Evolutionary conservation across 2,113 vertebrate genomes (phyloP).

Genomic region (Ibidorhyncha struthersii): DNA sequence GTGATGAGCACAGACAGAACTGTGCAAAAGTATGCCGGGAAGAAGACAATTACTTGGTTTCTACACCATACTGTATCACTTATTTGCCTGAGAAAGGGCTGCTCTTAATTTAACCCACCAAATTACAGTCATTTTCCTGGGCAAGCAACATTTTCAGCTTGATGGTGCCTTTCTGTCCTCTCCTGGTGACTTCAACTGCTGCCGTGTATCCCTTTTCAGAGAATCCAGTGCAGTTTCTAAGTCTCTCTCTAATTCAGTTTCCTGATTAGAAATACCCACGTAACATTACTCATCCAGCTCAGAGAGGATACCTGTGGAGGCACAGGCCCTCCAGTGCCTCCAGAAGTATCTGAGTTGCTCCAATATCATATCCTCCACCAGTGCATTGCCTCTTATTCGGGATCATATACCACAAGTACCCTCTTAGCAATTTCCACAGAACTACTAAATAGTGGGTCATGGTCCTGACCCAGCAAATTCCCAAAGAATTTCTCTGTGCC

Average conservation of each 20-base stretch:
- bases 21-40: not conserved
- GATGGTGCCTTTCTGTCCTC: not conserved
- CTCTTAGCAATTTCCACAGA: not conserved
- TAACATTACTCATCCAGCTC: not conserved
- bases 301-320: not conserved
- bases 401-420: not conserved
- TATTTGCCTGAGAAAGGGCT: not conserved
- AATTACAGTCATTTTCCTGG: not conserved
- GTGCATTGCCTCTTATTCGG: not conserved
- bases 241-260: not conserved
- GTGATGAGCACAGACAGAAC: not conserved
- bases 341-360: not conserved
- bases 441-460: not conserved
- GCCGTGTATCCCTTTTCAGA: not conserved
- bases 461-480: not conserved
- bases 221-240: not conserved
- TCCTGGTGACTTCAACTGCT: not conserved
- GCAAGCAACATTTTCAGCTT: not conserved
- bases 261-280: not conserved
- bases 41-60: not conserved
- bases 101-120: not conserved
- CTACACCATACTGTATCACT: not conserved
- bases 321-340: not conserved
- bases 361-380: not conserved
- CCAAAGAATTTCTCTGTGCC: not conserved